phyloP scores from a whole-genome alignment of 2,888 invertebrate genomes.

The Drosophila hamatofila region DNA sequence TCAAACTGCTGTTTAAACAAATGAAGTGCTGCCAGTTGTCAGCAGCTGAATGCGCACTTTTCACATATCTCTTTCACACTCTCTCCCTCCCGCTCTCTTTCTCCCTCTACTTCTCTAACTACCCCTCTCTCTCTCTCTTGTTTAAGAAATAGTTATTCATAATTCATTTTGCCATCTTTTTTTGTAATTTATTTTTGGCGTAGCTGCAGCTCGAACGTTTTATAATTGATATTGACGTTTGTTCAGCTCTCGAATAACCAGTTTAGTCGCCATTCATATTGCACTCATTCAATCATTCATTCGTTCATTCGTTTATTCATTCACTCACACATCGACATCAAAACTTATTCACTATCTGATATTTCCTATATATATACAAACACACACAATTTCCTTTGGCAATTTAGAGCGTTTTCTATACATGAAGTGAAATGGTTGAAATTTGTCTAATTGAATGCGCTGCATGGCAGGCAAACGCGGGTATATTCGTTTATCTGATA shows the following conservation, averaged over 20 bases:
- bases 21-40: slow-evolving; percentile 56
- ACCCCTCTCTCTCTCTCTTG: background rate
- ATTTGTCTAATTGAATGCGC: slow-evolving; percentile 2
- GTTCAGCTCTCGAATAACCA: slow-evolving; percentile 36
- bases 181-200: background rate
- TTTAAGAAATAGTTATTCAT: slow-evolving; percentile 33
- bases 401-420: background rate
- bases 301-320: background rate
- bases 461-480: background rate
- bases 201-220: slow-evolving; percentile 20
- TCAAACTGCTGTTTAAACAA: slow-evolving; percentile 71
- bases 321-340: background rate
- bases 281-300: background rate
- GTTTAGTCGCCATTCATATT: slow-evolving; percentile 15
- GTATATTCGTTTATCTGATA: background rate
- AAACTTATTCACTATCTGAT: background rate
- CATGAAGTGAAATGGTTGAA: background rate
- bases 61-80: background rate
- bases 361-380: background rate
- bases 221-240: slow-evolving; percentile 60
- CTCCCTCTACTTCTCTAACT: fast-evolving
- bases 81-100: background rate
- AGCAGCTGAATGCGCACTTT: slow-evolving; percentile 53
- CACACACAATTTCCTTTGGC: background rate
- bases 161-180: slow-evolving; percentile 46